These are phyloP conservation scores for Microchrysa polita DNA, from an alignment of 2,888 invertebrate species.

Conservation along the genomic window DNA sequence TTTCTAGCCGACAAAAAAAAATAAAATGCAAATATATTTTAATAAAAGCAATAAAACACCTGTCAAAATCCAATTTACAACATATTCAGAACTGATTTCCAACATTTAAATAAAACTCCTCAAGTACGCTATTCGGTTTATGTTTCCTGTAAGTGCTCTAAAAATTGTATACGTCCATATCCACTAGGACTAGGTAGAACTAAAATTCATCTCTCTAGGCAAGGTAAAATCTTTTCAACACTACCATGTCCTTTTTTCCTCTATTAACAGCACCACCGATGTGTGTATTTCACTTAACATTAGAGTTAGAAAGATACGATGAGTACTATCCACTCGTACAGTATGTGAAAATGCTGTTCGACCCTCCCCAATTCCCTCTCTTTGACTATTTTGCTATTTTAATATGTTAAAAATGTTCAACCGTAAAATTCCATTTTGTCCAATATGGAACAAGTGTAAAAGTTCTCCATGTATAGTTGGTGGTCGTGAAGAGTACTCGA, in stretches of 20 bases:
- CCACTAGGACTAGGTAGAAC: no score
- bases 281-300: neutral
- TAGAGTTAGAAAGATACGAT: slow-evolving; percentile 1
- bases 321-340: neutral
- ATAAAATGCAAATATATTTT: neutral
- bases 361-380: neutral
- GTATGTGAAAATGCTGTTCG: neutral
- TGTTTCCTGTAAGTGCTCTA: slow-evolving; percentile 36
- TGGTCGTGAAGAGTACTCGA: neutral
- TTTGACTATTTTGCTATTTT: no score
- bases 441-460: slow-evolving; percentile 44
- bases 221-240: neutral
- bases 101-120: slow-evolving; percentile 46
- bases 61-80: slow-evolving; percentile 17
- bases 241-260: neutral
- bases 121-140: slow-evolving; percentile 37
- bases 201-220: neutral
- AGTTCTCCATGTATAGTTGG: slow-evolving; percentile 19
- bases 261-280: neutral
- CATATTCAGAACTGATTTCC: slow-evolving; percentile 42
- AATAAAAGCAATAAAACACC: neutral
- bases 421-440: slow-evolving; percentile 45
- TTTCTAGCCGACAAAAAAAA: no score
- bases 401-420: slow-evolving; percentile 37
- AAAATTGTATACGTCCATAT: neutral